Evolutionary conservation across 2,113 vertebrate genomes (phyloP).

Genomic region (Patagioenas fasciata): DNA sequence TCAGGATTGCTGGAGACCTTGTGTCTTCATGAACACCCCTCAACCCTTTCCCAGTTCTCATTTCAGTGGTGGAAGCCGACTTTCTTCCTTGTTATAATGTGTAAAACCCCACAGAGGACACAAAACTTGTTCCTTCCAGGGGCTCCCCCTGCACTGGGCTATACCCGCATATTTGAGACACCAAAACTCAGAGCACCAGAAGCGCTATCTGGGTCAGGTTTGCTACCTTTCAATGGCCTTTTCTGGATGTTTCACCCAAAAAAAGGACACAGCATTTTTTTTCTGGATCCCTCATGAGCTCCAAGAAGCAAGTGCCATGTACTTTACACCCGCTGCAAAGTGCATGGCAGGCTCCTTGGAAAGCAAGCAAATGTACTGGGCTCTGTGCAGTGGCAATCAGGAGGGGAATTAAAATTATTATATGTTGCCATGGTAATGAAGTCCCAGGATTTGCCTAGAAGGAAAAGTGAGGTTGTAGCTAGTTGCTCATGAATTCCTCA

Average conservation of each 20-base stretch:
- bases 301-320: neutral
- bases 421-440: conserved; percentile 69
- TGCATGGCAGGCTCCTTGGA: neutral
- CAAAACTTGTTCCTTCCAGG: neutral
- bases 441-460: conserved; percentile 61
- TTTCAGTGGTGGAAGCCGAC: neutral
- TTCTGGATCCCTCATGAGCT: neutral
- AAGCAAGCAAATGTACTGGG: conserved; percentile 2
- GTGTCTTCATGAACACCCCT: neutral
- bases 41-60: neutral
- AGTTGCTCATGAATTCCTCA: conserved; percentile 64
- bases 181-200: neutral
- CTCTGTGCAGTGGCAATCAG: conserved; percentile 24
- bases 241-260: neutral
- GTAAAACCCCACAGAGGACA: neutral
- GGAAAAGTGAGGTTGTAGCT: conserved; percentile 57
- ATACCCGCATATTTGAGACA: neutral
- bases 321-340: neutral
- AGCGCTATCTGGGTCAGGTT: neutral
- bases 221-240: neutral
- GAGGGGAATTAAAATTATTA: conserved; percentile 63
- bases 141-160: neutral
- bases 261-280: neutral
- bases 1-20: neutral
- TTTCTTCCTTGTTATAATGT: neutral